Percentiles rank a stretch among this genome's conserved stretches.
These are phyloP conservation scores for Grammatotria lemairii DNA, from an alignment of 2,113 vertebrate species.

Conservation along the genomic window DNA sequence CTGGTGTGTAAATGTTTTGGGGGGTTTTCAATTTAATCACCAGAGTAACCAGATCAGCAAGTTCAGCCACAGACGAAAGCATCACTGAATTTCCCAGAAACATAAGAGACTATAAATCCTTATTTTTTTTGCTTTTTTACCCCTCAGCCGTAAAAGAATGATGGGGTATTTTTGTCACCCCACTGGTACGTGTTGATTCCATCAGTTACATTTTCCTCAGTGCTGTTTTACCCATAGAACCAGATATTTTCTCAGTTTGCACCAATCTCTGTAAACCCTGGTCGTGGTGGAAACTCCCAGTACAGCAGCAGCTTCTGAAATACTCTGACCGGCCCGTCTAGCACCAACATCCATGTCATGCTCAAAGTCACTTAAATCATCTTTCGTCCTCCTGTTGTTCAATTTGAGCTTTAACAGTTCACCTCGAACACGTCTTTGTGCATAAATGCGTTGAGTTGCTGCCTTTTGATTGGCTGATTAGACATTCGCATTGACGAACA, in stretches of 20 bases:
- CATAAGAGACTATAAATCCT: background rate
- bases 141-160: accelerated
- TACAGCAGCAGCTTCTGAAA: background rate
- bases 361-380: background rate
- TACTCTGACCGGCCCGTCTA: background rate
- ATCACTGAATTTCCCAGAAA: background rate
- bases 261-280: background rate
- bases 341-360: background rate
- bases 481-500: background rate
- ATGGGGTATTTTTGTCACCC: accelerated
- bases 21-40: accelerated
- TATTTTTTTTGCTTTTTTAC: accelerated
- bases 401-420: background rate
- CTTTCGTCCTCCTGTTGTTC: background rate
- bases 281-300: background rate
- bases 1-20: background rate
- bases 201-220: background rate
- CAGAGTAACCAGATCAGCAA: background rate
- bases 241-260: background rate
- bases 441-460: background rate
- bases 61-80: background rate
- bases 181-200: background rate
- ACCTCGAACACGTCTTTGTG: background rate
- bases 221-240: background rate
- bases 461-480: background rate